phyloP scores from a whole-genome alignment of 1,140 invertebrate species.

The Druon quercuslanigerum region DNA sequence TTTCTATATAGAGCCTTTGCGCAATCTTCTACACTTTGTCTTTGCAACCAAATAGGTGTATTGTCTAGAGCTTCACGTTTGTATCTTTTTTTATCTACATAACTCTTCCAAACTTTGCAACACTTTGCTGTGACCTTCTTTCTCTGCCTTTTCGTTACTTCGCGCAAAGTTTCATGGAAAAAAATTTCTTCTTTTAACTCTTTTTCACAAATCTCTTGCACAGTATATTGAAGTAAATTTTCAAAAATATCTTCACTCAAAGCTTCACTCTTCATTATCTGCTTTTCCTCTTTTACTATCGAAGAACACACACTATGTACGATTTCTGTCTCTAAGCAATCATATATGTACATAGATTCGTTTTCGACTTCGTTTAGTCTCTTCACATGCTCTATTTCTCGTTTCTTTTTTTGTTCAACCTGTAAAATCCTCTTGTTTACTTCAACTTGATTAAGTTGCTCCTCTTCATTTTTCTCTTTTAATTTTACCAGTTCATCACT shows the following conservation, averaged over 20 bases:
- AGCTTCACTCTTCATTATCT: constrained; percentile 47
- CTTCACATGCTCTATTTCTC: constrained; percentile 52
- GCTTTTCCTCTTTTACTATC: constrained; percentile 70
- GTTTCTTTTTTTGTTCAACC: constrained; percentile 56
- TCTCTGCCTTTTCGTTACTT: constrained; percentile 53
- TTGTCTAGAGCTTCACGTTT: constrained; percentile 76
- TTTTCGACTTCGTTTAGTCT: constrained; percentile 55
- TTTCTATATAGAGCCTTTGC: constrained; percentile 73
- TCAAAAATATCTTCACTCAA: constrained; percentile 51
- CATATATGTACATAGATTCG: constrained; percentile 63
- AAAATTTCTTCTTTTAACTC: constrained; percentile 55
- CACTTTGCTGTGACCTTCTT: constrained; percentile 69
- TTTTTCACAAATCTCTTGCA: constrained; percentile 52
- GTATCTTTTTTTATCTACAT: constrained; percentile 57
- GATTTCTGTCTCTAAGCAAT: constrained; percentile 65
- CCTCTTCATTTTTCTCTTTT: constrained; percentile 48
- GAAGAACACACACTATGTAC: constrained; percentile 64
- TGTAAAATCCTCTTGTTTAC: constrained; percentile 51
- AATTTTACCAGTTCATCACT: constrained; percentile 4
- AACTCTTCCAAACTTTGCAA: constrained; percentile 74
- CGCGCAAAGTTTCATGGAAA: constrained; percentile 54
- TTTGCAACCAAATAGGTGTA: constrained; percentile 79
- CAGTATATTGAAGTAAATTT: constrained; percentile 67
- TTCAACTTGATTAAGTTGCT: constrained; percentile 46
- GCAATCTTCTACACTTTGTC: constrained; percentile 73